These are phyloP conservation scores for Sisor rabdophorus DNA, from an alignment of 2,113 vertebrate genomes.

Conservation along the genomic window DNA sequence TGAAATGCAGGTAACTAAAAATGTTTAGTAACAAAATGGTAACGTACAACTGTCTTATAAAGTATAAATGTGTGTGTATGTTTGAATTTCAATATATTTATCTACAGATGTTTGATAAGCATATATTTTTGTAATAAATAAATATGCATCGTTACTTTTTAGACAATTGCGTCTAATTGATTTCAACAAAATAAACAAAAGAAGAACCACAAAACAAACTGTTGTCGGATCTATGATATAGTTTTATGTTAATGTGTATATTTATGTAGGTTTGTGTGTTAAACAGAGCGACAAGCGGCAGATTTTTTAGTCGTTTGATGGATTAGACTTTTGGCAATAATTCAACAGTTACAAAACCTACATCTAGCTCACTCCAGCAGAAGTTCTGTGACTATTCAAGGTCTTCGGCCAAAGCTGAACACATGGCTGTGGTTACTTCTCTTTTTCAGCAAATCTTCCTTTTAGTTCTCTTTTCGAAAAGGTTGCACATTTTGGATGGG, in stretches of 20 bases:
- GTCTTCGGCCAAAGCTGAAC: background rate
- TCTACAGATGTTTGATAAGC: background rate
- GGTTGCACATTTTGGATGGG: conserved; percentile 50
- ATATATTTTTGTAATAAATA: background rate
- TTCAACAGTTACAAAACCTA: background rate
- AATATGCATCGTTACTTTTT: background rate
- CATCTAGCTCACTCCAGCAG: background rate
- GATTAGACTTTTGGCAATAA: background rate
- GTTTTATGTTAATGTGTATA: background rate
- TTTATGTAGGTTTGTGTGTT: background rate
- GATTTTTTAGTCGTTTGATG: background rate
- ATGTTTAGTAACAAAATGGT: too few species aligned
- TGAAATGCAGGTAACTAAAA: too few species aligned
- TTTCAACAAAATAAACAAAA: background rate
- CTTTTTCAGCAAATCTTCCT: background rate
- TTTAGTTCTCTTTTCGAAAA: background rate
- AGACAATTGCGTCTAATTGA: background rate
- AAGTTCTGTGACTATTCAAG: background rate
- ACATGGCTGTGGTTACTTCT: background rate
- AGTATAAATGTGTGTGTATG: background rate
- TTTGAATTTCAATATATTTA: background rate
- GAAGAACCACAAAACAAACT: background rate
- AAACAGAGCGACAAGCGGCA: background rate
- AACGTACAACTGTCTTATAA: too few species aligned
- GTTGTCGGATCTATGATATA: background rate